Evolutionary conservation across 2,888 invertebrate species (phyloP).

Genomic region (Drosophila meridiana): DNA sequence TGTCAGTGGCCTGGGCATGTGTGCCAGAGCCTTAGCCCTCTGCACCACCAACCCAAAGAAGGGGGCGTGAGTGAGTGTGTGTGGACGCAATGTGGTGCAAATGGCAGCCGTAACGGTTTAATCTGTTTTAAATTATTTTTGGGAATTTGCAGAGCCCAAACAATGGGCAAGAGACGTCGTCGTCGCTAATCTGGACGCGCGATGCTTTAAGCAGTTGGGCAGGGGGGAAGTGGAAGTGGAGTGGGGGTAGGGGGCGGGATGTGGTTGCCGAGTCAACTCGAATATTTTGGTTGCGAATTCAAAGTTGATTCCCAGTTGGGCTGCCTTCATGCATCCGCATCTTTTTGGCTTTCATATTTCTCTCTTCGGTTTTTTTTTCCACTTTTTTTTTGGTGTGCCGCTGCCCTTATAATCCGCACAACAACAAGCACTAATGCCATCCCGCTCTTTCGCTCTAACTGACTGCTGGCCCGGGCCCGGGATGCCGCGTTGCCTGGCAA

Average conservation of each 20-base stretch:
- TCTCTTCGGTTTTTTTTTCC: conserved; percentile 10
- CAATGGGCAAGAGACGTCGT: conserved; percentile 42
- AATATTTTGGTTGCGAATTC: conserved; percentile 46
- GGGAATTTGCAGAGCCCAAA: conserved; percentile 57
- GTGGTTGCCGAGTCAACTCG: conserved; percentile 19
- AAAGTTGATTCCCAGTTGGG: conserved; percentile 48
- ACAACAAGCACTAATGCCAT: conserved; percentile 37
- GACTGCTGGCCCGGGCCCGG: conserved; percentile 30
- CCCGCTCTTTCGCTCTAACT: conserved; percentile 28
- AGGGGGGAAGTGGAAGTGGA: neutral
- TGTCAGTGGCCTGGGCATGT: conserved; percentile 55
- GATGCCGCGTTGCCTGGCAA: conserved; percentile 70
- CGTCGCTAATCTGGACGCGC: conserved; percentile 53
- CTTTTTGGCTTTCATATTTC: conserved; percentile 63
- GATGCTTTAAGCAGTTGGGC: conserved; percentile 1
- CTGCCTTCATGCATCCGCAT: conserved; percentile 46
- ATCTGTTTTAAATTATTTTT: conserved; percentile 84
- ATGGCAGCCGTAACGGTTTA: conserved; percentile 83
- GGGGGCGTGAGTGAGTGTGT: conserved; percentile 33
- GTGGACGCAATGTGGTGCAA: conserved; percentile 74
- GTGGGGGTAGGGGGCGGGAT: neutral
- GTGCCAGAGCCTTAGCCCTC: conserved; percentile 23
- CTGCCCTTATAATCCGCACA: conserved; percentile 72
- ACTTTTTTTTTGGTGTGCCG: conserved; percentile 43
- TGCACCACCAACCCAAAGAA: conserved; percentile 6